Evolutionary conservation across 2,797 vertebrate species (phyloP), one percentile per base, ranked within the genome.

Genomic region (Echeneis naucrates): DNA sequence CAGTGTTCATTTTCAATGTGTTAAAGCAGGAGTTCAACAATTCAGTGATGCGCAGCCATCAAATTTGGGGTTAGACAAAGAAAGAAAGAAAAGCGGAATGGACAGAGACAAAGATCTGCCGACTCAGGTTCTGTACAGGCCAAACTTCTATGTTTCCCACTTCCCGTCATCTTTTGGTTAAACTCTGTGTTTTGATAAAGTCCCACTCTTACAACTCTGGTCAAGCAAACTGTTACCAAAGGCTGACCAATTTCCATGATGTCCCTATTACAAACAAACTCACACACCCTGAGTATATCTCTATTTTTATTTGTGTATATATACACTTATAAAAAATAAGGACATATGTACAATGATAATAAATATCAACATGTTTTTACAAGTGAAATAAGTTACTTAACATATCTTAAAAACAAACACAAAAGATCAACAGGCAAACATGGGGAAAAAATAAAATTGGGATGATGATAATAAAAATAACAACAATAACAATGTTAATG

Each of bases 271-370:
- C 21, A 79, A 70, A 78, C 4, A 71, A 42, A 69, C 32, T 45
- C 62, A 50, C 72, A 90, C 78, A 78, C 63, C 51, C 59, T 24
- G 69, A 82, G 78, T 86, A 90, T 91, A 89, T 91, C 90, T 92
- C 89, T 92, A 92, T 91, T 93, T 95, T 95, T 95, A 95, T 95
- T 95, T 89, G 93, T 94, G 93, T 94, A 92, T 92, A 90, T 95
- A 92, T 94, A 95, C 94, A 94, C 93, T 94, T 94, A 95, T 95
- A 94, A 95, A 95, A 95, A 95, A 95, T 95, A 95, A 94, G 94
- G 89, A 95, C 88, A 89, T 95, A 95, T 95, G 89, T 95, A 95
- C 94, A 95, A 91, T 94, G 93, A 88, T 93, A 95, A 95, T 95
- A 95, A 95, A 95, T 95, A 95, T 94, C 88, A 83, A 94, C 91